These are phyloP conservation scores for Panzeria rudis DNA, from an alignment of 2,888 invertebrate species.

Conservation along the genomic window DNA sequence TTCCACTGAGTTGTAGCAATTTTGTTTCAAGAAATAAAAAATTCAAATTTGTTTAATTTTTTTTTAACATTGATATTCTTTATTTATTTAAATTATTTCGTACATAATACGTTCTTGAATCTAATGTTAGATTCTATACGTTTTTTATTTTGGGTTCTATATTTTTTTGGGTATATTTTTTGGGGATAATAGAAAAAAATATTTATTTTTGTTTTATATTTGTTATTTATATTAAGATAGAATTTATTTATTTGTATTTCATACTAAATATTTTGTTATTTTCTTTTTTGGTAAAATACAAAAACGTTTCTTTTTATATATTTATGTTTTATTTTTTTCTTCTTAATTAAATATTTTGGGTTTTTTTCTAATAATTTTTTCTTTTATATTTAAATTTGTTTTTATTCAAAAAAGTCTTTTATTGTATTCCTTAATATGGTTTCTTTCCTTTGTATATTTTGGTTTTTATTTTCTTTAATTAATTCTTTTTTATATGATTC, in stretches of 20 bases:
- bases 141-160: conserved; percentile 1
- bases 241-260: conserved; percentile 59
- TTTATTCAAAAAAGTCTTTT: conserved; percentile 64
- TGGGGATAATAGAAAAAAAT: conserved; percentile 62
- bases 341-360: conserved; percentile 49
- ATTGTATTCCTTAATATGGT: conserved; percentile 66
- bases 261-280: conserved; percentile 58
- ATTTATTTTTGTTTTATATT: conserved; percentile 39
- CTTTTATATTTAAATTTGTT: conserved; percentile 27
- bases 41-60: not conserved
- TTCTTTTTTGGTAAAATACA: conserved; percentile 47
- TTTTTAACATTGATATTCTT: conserved; percentile 65
- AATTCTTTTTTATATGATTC: conserved; percentile 7
- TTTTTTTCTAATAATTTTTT: conserved; percentile 42
- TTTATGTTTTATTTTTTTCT: conserved; percentile 40
- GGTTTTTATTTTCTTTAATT: not conserved
- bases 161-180: conserved; percentile 13
- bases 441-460: conserved; percentile 29
- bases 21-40: no score
- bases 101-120: conserved; percentile 43
- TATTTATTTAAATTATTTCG: conserved; percentile 61
- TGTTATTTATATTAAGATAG: conserved; percentile 18
- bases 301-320: conserved; percentile 23
- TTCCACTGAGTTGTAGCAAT: no score
- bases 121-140: conserved; percentile 22